phyloP scores from a whole-genome alignment of 1,140 invertebrate species.

The Lepidostoma basale region DNA sequence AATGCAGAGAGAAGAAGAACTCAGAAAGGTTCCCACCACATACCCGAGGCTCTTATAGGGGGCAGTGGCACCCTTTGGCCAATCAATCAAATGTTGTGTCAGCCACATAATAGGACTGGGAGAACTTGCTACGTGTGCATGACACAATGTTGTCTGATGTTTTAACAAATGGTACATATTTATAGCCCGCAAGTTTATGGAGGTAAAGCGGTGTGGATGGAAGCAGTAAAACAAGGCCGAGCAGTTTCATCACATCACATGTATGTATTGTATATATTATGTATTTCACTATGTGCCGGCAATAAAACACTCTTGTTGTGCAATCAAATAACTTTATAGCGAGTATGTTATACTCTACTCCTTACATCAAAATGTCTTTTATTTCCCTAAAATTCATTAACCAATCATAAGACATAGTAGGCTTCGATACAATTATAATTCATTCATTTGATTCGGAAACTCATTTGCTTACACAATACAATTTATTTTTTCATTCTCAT shows the following conservation, averaged over 20 bases:
- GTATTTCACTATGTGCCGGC: constrained; percentile 38
- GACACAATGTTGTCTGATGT: too few relatives aligned
- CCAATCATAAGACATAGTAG: constrained; percentile 47
- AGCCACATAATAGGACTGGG: too few relatives aligned
- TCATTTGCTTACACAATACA: background rate
- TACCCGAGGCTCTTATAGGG: too few relatives aligned
- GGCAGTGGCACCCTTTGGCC: too few relatives aligned
- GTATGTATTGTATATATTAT: too few relatives aligned
- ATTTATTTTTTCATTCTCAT: background rate
- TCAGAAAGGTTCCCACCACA: too few relatives aligned
- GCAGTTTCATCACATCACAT: constrained; percentile 32
- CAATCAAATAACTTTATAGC: constrained; percentile 31
- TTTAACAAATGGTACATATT: too few relatives aligned
- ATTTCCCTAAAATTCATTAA: constrained; percentile 41
- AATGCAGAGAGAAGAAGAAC: too few relatives aligned
- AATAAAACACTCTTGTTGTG: constrained; percentile 34
- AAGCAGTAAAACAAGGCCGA: background rate
- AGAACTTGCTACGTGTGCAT: too few relatives aligned
- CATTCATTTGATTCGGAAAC: background rate
- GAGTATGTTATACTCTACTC: constrained; percentile 23
- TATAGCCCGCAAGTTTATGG: too few relatives aligned
- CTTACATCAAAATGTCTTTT: constrained; percentile 29
- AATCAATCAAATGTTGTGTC: too few relatives aligned
- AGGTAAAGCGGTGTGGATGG: too few relatives aligned
- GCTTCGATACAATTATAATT: constrained; percentile 34